Percentiles rank a stretch among this genome's conserved stretches.
Evolutionary conservation across 1,140 invertebrate species (phyloP).

Genomic region (Zaprionus africanus): DNA sequence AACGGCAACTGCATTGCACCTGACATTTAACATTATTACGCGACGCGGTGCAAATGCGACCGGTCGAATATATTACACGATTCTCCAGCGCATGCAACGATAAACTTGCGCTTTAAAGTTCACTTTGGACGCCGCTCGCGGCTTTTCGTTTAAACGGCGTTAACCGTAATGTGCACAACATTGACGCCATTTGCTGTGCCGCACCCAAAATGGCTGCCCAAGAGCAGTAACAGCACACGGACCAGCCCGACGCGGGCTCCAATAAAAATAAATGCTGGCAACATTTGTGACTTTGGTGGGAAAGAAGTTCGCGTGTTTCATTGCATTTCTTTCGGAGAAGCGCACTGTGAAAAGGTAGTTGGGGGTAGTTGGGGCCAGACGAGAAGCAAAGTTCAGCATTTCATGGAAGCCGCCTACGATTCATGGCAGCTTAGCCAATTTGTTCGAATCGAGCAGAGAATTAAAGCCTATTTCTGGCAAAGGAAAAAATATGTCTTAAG

Average conservation of each 20-base stretch:
- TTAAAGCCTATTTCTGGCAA: background rate
- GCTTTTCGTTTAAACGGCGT: slow-evolving; percentile 54
- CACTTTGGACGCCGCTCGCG: background rate
- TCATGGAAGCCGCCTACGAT: slow-evolving; percentile 3
- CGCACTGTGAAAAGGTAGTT: background rate
- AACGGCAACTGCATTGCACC: slow-evolving; percentile 71
- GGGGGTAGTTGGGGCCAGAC: background rate
- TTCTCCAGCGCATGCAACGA: slow-evolving; percentile 43
- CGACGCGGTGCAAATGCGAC: slow-evolving; percentile 52
- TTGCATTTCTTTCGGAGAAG: slow-evolving; percentile 37
- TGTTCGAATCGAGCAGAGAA: background rate
- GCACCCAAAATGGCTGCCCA: slow-evolving; percentile 38
- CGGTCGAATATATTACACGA: slow-evolving; percentile 42
- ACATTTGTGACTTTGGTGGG: slow-evolving; percentile 50
- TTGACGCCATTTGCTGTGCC: slow-evolving; percentile 58
- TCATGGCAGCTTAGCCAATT: slow-evolving; percentile 3
- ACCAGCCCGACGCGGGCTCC: slow-evolving; percentile 1
- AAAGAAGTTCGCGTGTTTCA: slow-evolving; percentile 50
- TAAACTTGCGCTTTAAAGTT: slow-evolving; percentile 62
- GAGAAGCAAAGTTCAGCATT: slow-evolving; percentile 7
- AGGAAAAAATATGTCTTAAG: background rate
- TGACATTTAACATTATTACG: slow-evolving; percentile 81
- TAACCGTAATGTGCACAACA: slow-evolving; percentile 77
- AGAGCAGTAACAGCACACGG: background rate
- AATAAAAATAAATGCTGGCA: slow-evolving; percentile 48